phyloP scores from a whole-genome alignment of 1,140 invertebrate species.

The Apis laboriosa region DNA sequence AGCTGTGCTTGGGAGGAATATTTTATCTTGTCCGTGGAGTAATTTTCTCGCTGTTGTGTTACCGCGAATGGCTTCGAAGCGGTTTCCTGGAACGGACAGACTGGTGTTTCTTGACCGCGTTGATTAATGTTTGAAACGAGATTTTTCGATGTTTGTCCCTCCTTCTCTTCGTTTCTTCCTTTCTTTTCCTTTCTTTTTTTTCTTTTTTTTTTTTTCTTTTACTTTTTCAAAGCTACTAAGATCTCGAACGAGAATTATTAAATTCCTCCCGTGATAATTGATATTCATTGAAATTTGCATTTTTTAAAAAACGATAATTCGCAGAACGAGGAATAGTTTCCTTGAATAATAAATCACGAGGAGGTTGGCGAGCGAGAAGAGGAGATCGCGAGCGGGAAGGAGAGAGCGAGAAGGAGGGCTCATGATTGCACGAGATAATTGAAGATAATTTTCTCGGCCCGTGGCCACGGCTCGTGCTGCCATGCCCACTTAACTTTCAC shows the following conservation, averaged over 20 bases:
- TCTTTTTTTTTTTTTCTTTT: not conserved
- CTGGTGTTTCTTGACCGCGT: too few species aligned
- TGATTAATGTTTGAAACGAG: not conserved
- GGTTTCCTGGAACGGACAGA: slow-evolving; percentile 8
- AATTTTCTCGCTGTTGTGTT: slow-evolving; percentile 8
- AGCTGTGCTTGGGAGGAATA: not conserved
- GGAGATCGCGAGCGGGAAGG: not conserved
- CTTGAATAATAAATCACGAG: slow-evolving; percentile 10
- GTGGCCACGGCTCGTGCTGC: slow-evolving; percentile 71
- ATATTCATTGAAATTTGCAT: not conserved
- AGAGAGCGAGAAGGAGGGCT: not conserved
- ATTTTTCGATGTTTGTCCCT: not conserved
- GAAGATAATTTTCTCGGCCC: slow-evolving; percentile 74
- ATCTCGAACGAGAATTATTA: not conserved
- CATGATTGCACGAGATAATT: slow-evolving; percentile 72
- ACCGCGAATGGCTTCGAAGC: slow-evolving; percentile 7
- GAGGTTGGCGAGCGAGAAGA: not conserved
- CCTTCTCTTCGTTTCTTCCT: not conserved
- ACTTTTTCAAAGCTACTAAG: not conserved
- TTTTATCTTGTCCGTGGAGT: not conserved
- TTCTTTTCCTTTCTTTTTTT: not conserved
- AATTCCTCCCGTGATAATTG: not conserved
- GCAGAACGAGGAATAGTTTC: not conserved
- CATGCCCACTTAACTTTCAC: slow-evolving; percentile 78
- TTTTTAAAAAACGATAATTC: not conserved